phyloP scores from a whole-genome alignment of 1,140 invertebrate species.

The Aphelenchoides besseyi region DNA sequence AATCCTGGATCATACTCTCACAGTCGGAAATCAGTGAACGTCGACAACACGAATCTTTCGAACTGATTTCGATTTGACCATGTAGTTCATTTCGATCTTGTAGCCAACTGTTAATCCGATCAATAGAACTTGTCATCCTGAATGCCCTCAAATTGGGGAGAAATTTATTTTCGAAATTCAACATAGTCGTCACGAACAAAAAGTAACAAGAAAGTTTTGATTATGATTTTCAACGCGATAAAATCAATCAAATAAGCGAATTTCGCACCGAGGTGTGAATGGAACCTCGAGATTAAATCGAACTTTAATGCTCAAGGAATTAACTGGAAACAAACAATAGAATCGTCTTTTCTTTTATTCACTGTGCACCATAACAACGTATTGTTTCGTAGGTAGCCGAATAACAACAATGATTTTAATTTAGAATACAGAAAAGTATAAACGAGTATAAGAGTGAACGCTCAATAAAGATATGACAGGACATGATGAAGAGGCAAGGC shows the following conservation, averaged over 20 bases:
- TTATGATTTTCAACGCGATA: background rate
- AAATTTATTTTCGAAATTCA: conserved; percentile 9
- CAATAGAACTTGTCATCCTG: too few species aligned
- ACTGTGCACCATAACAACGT: conserved; percentile 3
- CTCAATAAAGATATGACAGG: conserved; percentile 1
- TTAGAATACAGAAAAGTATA: background rate
- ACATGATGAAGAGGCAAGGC: background rate
- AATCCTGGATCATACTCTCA: background rate
- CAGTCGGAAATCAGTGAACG: background rate
- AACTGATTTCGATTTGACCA: background rate
- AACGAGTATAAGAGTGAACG: too few species aligned
- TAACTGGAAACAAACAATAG: background rate
- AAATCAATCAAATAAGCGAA: background rate
- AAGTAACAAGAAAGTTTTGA: background rate
- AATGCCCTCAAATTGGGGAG: background rate
- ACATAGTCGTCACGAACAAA: background rate
- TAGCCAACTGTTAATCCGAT: background rate
- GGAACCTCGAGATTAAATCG: background rate
- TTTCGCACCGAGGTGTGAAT: background rate
- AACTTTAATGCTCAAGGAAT: background rate
- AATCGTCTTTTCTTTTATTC: background rate
- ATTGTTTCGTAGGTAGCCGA: background rate
- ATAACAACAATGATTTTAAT: background rate
- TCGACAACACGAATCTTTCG: conserved; percentile 9
- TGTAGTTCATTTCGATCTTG: background rate